These are phyloP conservation scores for Lepidurus arcticus DNA, from an alignment of 1,140 invertebrate genomes.

Conservation along the genomic window DNA sequence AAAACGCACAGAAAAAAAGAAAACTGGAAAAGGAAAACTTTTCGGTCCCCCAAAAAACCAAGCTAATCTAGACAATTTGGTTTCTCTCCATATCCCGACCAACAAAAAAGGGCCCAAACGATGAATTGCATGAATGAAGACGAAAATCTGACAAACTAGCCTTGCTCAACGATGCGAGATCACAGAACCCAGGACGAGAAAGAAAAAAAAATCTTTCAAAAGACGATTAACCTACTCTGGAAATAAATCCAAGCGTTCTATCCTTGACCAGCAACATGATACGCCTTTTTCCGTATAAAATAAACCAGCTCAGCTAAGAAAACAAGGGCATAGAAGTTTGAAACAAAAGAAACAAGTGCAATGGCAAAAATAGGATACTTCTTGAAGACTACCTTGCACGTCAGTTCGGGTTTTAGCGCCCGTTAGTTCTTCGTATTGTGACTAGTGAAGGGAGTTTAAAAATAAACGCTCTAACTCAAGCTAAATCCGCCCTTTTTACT, in stretches of 20 bases:
- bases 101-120: background rate
- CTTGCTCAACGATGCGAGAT: background rate
- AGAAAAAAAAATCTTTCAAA: background rate
- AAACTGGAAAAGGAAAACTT: background rate
- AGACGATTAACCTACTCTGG: too few species aligned
- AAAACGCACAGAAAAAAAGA: background rate
- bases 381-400: background rate
- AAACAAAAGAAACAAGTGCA: background rate
- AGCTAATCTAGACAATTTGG: background rate
- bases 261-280: too few species aligned
- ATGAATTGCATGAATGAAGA: background rate
- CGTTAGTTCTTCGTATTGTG: background rate
- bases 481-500: background rate
- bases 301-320: background rate
- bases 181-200: background rate
- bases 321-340: background rate
- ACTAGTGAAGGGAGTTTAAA: background rate
- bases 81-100: background rate
- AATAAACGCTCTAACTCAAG: background rate
- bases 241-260: too few species aligned
- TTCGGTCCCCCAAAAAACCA: background rate
- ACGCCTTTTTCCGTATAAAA: background rate
- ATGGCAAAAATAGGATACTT: background rate
- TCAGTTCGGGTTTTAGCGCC: background rate
- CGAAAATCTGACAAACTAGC: background rate